phyloP scores from a whole-genome alignment of 2,888 invertebrate genomes.

The Rotaria magnacalcarata region DNA sequence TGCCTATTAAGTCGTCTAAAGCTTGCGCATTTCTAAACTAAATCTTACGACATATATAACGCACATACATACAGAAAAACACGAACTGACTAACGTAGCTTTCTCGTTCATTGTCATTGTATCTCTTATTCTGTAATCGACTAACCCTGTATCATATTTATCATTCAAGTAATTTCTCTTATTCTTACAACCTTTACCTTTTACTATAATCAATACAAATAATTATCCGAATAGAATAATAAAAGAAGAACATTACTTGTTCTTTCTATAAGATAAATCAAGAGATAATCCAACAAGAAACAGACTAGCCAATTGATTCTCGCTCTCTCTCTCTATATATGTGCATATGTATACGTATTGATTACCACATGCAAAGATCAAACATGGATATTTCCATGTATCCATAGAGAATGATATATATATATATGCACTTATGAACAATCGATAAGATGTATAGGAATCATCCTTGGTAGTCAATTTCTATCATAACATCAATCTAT shows the following conservation, averaged over 20 bases:
- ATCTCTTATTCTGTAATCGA: not conserved
- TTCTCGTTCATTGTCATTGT: not conserved
- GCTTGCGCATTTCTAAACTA: not conserved
- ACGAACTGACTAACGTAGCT: not conserved
- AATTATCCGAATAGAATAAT: not conserved
- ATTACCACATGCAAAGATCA: conserved; percentile 29
- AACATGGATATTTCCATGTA: not conserved
- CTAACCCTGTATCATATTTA: not conserved
- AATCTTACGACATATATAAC: not conserved
- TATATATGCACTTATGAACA: not conserved
- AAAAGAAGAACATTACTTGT: not conserved
- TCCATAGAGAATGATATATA: not conserved
- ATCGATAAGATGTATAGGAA: not conserved
- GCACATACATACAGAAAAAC: not conserved
- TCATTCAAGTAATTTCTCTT: not conserved
- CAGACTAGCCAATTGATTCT: not conserved
- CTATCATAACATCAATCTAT: not conserved
- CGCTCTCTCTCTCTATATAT: too few species aligned
- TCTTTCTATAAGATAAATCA: not conserved
- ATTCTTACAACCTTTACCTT: not conserved
- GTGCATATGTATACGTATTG: not conserved
- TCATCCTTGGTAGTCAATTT: not conserved
- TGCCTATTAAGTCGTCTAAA: too few species aligned
- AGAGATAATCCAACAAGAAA: conserved; percentile 5
- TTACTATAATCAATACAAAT: not conserved